Conservation (phyloP, 2,113 vertebrate genomes). For the Beaufortia kweichowensis region DNA sequence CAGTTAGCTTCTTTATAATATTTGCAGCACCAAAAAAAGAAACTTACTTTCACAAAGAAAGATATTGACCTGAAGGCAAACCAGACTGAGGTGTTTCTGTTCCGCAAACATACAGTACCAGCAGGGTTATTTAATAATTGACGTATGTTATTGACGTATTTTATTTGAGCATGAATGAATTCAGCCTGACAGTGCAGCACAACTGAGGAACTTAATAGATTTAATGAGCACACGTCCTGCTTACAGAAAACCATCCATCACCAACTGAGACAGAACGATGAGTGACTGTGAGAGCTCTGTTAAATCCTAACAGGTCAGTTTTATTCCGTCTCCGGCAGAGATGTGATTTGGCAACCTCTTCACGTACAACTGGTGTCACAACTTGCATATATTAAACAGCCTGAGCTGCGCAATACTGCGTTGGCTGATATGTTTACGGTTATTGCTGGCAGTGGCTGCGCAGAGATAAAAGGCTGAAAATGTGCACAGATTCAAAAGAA, state of each 20-base stretch:
- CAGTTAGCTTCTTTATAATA: background rate
- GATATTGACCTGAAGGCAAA: background rate
- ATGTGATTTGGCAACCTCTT: conserved; percentile 53
- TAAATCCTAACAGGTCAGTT: conserved; percentile 46
- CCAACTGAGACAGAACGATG: background rate
- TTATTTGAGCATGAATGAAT: background rate
- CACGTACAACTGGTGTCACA: conserved; percentile 52
- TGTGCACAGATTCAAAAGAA: conserved; percentile 40
- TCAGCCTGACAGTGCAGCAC: background rate
- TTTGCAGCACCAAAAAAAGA: background rate
- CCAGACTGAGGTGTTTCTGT: background rate
- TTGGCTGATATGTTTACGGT: conserved; percentile 53
- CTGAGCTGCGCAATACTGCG: conserved; percentile 43
- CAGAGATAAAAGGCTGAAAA: conserved; percentile 53
- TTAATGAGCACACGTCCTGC: background rate
- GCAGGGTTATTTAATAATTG: background rate
- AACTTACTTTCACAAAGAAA: background rate
- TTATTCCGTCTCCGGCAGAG: conserved; percentile 38
- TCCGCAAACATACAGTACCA: background rate
- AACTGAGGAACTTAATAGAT: background rate
- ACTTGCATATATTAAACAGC: conserved; percentile 40
- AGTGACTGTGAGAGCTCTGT: conserved; percentile 40
- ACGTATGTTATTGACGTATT: too few species aligned
- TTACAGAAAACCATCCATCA: background rate
- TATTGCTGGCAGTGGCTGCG: conserved; percentile 46